These are phyloP conservation scores for Branchinecta lynchi DNA, from an alignment of 1,140 invertebrate species.

Conservation along the genomic window DNA sequence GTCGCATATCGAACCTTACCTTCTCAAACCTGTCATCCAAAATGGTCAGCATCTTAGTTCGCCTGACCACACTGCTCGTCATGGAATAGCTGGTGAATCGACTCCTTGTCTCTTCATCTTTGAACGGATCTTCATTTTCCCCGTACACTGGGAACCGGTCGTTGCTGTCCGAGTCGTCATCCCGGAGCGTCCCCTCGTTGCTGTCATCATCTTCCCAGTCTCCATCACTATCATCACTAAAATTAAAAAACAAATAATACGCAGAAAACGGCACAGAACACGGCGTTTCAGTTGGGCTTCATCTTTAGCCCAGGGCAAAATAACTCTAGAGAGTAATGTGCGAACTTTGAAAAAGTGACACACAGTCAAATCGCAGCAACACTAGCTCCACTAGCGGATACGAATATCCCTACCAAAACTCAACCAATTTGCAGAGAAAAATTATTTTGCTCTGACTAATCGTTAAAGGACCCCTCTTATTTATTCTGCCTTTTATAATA, in stretches of 20 bases:
- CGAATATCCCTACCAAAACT: too few species aligned
- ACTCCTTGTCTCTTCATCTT: conserved; percentile 63
- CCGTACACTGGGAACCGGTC: conserved; percentile 31
- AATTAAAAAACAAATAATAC: not conserved
- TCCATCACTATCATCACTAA: conserved; percentile 28
- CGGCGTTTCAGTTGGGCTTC: too few species aligned
- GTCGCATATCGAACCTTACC: conserved; percentile 34
- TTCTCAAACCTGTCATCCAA: conserved; percentile 84
- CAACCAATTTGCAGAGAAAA: too few species aligned
- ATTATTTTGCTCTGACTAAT: too few species aligned
- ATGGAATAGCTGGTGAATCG: conserved; percentile 87
- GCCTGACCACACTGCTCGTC: conserved; percentile 71
- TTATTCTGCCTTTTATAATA: too few species aligned
- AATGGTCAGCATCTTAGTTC: conserved; percentile 64
- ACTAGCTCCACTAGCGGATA: too few species aligned
- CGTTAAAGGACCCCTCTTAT: too few species aligned
- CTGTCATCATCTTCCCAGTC: conserved; percentile 24
- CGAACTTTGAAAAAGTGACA: too few species aligned
- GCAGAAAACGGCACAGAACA: too few species aligned
- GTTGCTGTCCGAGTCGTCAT: conserved; percentile 37
- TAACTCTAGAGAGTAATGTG: too few species aligned
- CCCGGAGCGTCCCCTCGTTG: conserved; percentile 34
- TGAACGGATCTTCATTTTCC: conserved; percentile 15
- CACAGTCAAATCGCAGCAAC: too few species aligned
- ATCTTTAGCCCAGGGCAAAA: too few species aligned